These are phyloP conservation scores for Epizoanthus scotinus DNA, from an alignment of 92 coral and sea anemone species.

Conservation along the genomic window DNA sequence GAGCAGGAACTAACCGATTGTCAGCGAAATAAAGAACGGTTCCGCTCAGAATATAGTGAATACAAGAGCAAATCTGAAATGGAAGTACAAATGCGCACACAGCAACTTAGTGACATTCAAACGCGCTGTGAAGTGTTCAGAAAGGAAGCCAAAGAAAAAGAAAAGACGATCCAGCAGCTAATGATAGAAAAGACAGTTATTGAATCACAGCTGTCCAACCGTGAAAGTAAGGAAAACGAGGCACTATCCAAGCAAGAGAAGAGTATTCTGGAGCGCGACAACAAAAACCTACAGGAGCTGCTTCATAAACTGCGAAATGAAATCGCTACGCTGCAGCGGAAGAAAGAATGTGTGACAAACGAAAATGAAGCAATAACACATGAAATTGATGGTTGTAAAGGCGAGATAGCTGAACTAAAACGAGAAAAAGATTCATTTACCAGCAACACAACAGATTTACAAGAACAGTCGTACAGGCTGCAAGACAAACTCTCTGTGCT, in stretches of 20 bases:
- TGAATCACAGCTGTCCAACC: constrained; percentile 26
- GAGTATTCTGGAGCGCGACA: constrained; percentile 1
- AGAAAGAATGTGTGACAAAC: constrained; percentile 38
- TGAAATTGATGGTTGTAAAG: constrained; percentile 53
- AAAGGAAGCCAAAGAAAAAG: constrained; percentile 62
- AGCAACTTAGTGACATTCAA: constrained; percentile 58
- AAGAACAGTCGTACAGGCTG: constrained; percentile 22
- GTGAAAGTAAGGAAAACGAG: constrained; percentile 18
- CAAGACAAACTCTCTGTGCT: constrained; percentile 26
- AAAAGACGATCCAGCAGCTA: constrained; percentile 50
- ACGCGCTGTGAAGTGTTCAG: constrained; percentile 53
- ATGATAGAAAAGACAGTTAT: constrained; percentile 36
- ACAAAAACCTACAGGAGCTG: constrained; percentile 1
- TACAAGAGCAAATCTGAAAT: constrained; percentile 65
- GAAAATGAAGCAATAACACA: constrained; percentile 62
- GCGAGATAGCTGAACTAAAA: constrained; percentile 12
- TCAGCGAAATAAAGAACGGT: constrained; percentile 64
- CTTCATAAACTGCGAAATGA: constrained; percentile 16
- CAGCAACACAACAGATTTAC: constrained; percentile 28
- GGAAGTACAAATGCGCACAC: constrained; percentile 18
- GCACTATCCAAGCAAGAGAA: constrained; percentile 5
- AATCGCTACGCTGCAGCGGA: background rate
- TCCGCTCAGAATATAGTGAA: constrained; percentile 54
- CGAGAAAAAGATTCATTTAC: constrained; percentile 30
- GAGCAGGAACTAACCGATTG: constrained; percentile 60